Conservation (phyloP, 2,113 vertebrate genomes). For the Polypterus bichir region DNA sequence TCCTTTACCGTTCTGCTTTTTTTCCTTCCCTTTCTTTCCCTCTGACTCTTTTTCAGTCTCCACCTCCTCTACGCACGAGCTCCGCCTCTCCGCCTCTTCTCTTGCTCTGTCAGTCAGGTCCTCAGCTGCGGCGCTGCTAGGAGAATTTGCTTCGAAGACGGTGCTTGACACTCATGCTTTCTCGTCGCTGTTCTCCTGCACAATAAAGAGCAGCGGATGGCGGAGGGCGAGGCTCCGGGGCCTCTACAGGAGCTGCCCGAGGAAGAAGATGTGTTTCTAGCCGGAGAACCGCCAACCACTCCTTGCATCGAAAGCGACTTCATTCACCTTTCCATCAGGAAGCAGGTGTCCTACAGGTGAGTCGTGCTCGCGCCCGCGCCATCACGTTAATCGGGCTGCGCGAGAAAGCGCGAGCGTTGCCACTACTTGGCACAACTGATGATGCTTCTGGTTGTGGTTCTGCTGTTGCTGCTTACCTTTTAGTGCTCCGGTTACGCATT, state of each 20-base stretch:
- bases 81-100: no score
- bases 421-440: background rate
- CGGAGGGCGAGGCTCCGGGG: constrained; percentile 19
- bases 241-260: constrained; percentile 30
- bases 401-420: background rate
- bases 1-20: background rate
- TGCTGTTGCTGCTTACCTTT: background rate
- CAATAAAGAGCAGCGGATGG: no score
- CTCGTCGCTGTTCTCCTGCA: no score
- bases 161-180: no score
- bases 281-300: constrained; percentile 8
- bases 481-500: background rate
- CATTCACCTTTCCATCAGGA: constrained; percentile 59
- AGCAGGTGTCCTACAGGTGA: constrained; percentile 90
- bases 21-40: background rate
- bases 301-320: constrained; percentile 48
- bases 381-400: background rate
- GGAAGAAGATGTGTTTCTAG: constrained; percentile 30
- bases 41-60: background rate
- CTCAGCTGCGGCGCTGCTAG: no score
- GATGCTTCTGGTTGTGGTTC: background rate
- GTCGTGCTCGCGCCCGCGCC: constrained; percentile 8
- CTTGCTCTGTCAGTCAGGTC: no score
- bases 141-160: no score
- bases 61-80: background rate